These are phyloP conservation scores for Homalodisca vitripennis DNA, from an alignment of 1,140 invertebrate genomes.

Conservation along the genomic window DNA sequence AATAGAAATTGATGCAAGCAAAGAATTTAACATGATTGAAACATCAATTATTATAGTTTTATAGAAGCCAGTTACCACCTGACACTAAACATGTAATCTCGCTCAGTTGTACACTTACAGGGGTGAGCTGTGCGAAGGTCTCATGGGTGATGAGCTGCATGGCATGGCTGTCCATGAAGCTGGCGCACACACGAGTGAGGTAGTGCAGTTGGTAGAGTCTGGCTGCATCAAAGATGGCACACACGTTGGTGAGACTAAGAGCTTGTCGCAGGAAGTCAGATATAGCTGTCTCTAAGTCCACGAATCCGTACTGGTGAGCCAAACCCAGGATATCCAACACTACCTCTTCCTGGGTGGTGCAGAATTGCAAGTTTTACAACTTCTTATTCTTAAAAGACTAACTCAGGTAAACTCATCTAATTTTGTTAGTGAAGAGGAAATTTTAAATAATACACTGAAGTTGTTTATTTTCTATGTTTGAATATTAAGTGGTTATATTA, in stretches of 20 bases:
- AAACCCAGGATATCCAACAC: constrained; percentile 85
- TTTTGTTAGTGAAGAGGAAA: too few relatives aligned
- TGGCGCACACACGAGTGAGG: constrained; percentile 60
- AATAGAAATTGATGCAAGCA: too few relatives aligned
- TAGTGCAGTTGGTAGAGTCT: constrained; percentile 66
- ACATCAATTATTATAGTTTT: background rate
- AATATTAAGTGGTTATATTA: too few relatives aligned
- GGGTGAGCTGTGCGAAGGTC: constrained; percentile 79
- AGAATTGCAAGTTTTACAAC: too few relatives aligned
- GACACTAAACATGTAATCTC: background rate
- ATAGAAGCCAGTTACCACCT: background rate
- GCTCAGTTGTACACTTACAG: too few relatives aligned
- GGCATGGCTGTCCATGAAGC: constrained; percentile 88
- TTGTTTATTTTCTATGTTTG: too few relatives aligned
- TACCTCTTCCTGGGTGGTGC: constrained; percentile 75
- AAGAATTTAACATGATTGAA: too few relatives aligned
- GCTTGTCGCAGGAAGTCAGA: constrained; percentile 91
- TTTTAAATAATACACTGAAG: too few relatives aligned
- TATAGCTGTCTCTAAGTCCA: constrained; percentile 85
- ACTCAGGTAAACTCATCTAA: too few relatives aligned
- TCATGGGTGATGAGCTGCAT: constrained; percentile 79
- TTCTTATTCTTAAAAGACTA: too few relatives aligned
- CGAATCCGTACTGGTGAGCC: constrained; percentile 94
- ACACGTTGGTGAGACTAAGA: constrained; percentile 85
- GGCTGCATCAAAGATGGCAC: constrained; percentile 89